Percentiles rank a stretch among this genome's conserved stretches.
These are phyloP conservation scores for Polyploca ridens DNA, from an alignment of 2,888 invertebrate species.

Conservation along the genomic window DNA sequence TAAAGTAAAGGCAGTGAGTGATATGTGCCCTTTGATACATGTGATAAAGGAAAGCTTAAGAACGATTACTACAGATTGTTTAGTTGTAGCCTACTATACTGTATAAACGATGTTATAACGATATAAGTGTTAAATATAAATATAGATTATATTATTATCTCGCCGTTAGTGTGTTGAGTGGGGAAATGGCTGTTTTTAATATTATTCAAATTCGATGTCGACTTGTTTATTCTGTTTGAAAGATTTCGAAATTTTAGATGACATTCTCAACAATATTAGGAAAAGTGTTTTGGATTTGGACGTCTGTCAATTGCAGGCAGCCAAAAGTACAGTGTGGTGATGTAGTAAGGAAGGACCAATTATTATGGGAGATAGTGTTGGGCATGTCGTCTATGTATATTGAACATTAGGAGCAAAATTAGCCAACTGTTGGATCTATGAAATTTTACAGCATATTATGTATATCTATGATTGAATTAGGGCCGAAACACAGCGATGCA, in stretches of 20 bases:
- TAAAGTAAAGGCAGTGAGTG: conserved; percentile 42
- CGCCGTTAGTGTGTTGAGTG: conserved; percentile 62
- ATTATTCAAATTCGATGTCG: conserved; percentile 70
- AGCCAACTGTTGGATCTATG: neutral
- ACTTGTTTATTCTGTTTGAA: conserved; percentile 47
- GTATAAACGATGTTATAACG: conserved; percentile 68
- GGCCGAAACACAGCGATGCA: too few species aligned
- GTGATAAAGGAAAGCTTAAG: conserved; percentile 66
- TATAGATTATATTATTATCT: conserved; percentile 65
- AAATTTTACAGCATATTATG: conserved; percentile 3
- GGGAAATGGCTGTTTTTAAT: conserved; percentile 75
- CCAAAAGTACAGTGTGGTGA: neutral
- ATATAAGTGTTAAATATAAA: conserved; percentile 78
- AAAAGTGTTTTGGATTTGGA: neutral
- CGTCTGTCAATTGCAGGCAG: neutral
- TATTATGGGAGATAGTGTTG: neutral
- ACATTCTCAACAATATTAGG: neutral
- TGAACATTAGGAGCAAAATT: neutral
- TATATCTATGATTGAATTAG: neutral
- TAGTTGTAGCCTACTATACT: conserved; percentile 58
- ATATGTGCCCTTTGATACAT: conserved; percentile 68
- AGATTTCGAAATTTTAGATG: conserved; percentile 9
- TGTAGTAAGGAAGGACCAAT: neutral
- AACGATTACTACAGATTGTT: conserved; percentile 56
- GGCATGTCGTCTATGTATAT: neutral